Evolutionary conservation across 2,888 invertebrate species (phyloP).

Genomic region (Cerastoderma edule): DNA sequence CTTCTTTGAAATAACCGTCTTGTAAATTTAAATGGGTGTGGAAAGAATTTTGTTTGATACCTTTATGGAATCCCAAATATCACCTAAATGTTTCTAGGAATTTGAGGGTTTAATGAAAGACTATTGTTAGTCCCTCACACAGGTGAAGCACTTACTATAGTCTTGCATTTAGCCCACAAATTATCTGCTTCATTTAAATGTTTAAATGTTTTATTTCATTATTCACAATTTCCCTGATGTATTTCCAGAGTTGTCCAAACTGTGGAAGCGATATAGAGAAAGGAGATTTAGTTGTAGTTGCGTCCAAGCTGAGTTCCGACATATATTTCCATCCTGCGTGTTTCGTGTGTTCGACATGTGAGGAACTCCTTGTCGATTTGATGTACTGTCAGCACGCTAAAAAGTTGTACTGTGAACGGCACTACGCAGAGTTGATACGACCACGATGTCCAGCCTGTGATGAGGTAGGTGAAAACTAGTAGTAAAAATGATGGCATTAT

Average conservation of each 20-base stretch:
- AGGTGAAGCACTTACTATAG: too few species aligned
- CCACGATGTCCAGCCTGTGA: slow-evolving; percentile 98
- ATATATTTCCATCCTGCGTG: slow-evolving; percentile 95
- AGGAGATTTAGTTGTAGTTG: slow-evolving; percentile 93
- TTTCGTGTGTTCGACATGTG: slow-evolving; percentile 94
- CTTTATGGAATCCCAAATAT: too few species aligned
- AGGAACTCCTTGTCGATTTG: slow-evolving; percentile 97
- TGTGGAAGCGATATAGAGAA: slow-evolving; percentile 92
- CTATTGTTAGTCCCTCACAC: too few species aligned
- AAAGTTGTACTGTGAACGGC: slow-evolving; percentile 96
- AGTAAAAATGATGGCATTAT: too few species aligned
- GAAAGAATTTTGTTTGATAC: too few species aligned
- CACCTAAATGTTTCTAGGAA: too few species aligned
- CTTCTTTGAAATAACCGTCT: too few species aligned
- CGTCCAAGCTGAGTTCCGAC: slow-evolving; percentile 91
- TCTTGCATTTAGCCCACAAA: too few species aligned
- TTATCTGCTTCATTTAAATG: too few species aligned
- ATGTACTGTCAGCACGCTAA: slow-evolving; percentile 95
- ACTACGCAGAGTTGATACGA: slow-evolving; percentile 97
- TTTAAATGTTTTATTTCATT: too few species aligned
- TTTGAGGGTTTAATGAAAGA: too few species aligned
- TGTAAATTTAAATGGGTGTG: too few species aligned
- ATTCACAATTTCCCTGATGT: not conserved
- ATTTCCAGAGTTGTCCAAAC: slow-evolving; percentile 90
- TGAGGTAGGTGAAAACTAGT: slow-evolving; percentile 94